A percentile compares a stretch with the other conserved stretches of the same genome.
Evolutionary conservation across 2,888 invertebrate species (phyloP).

Genomic region (Drosophila birchii): DNA sequence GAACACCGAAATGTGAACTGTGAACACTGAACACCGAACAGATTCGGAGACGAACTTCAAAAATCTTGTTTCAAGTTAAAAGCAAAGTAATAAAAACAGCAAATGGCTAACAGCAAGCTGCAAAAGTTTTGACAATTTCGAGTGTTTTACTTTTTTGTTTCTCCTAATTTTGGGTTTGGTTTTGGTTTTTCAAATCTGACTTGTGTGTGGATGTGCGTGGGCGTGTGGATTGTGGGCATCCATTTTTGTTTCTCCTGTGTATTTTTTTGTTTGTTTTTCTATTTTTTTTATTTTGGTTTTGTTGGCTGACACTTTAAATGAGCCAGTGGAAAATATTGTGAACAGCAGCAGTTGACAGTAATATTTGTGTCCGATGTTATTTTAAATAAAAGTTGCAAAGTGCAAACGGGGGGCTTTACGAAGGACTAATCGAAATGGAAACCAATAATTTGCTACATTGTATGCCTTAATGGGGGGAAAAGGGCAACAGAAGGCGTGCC

Average conservation of each 20-base stretch:
- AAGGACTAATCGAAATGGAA: constrained; percentile 41
- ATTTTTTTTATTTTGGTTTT: constrained; percentile 33
- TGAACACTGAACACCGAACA: constrained; percentile 17
- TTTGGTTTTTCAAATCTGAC: constrained; percentile 35
- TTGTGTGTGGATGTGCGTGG: constrained; percentile 16
- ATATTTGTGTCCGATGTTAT: constrained; percentile 34
- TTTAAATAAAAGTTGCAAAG: constrained; percentile 45
- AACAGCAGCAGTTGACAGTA: constrained; percentile 39
- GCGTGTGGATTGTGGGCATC: background rate
- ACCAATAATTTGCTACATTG: constrained; percentile 34
- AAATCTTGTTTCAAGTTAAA: constrained; percentile 54
- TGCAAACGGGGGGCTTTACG: constrained; percentile 10
- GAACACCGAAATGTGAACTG: constrained; percentile 24
- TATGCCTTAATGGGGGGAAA: constrained; percentile 1
- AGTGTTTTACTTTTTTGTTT: constrained; percentile 29
- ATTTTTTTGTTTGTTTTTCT: background rate
- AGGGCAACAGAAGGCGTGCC: constrained; percentile 1
- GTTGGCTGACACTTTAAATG: constrained; percentile 64
- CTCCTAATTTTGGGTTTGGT: constrained; percentile 46
- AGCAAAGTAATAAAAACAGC: constrained; percentile 56
- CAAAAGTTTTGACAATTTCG: constrained; percentile 53
- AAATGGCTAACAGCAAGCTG: constrained; percentile 36
- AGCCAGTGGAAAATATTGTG: constrained; percentile 49
- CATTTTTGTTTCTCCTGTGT: constrained; percentile 6
- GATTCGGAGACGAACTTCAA: constrained; percentile 50